Evolutionary conservation across 2,797 vertebrate species (phyloP), one percentile per base, ranked within the genome.

Genomic region (Spinus pinus): DNA sequence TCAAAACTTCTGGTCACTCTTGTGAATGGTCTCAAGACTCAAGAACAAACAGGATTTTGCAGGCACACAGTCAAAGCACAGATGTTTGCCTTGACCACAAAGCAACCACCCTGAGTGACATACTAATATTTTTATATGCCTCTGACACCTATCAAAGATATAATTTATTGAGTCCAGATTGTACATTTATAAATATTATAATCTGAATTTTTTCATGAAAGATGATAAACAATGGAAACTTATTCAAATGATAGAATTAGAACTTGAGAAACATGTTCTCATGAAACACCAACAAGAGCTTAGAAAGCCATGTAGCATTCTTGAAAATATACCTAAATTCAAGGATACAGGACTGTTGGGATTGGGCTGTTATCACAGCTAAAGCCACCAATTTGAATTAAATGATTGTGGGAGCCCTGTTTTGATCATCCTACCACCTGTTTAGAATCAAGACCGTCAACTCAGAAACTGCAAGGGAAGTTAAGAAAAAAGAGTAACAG

Each of bases 1-100:
- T 93, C 78, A 53, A 27, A 54, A 67, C 27, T 58, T 62, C 47
- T 30, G 31, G 30, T 77, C 4, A 6, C 35, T 91, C 44, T 73
- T 60, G 15, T 46, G 47, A 66, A 79, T 3, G 30, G 80, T 67
- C 83, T 88, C 50, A 60, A 54, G 70, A 58, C 14, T 41, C 20
- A 67, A 56, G 86, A 88, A 42, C 39, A 93, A 94, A 74, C 27
- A 66, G 57, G 71, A 77, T 47, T 82, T 67, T 23, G 2, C 73
- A 84, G 71, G 27, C 74, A 71, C 16, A 41, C 14, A 46, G 37
- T 28, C 53, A 73, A 71, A 78, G 79, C 61, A 90, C 28, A 80
- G 88, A 41, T 60, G 20, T 56, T 79, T 79, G 21, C 81, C 70
- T 70, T 84, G 92, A 77, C 66, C 90, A 88, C 41, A 90, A 60